These are phyloP conservation scores for Pelosia muscerda DNA, from an alignment of 2,888 invertebrate genomes.

Conservation along the genomic window DNA sequence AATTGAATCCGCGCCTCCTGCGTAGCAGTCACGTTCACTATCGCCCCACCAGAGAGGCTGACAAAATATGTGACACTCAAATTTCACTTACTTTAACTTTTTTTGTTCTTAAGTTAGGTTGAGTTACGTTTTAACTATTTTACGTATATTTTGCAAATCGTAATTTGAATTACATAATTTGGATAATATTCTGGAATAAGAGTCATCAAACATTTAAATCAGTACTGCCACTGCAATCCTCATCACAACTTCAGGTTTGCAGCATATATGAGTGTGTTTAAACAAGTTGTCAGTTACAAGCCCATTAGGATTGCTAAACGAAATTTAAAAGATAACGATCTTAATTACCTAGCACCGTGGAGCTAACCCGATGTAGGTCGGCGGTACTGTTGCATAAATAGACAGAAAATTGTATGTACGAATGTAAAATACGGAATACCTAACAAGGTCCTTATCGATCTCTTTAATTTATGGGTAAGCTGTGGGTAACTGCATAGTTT, in stretches of 20 bases:
- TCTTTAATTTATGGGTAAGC: slow-evolving; percentile 17
- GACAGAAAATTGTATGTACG: slow-evolving; percentile 40
- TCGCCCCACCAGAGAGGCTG: too few species aligned
- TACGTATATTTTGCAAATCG: too few species aligned
- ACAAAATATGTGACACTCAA: neutral
- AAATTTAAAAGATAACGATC: slow-evolving; percentile 56
- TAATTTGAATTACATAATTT: too few species aligned
- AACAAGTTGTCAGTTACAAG: slow-evolving; percentile 15
- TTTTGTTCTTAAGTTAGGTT: too few species aligned
- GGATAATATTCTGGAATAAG: too few species aligned
- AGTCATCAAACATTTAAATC: neutral
- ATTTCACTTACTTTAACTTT: neutral
- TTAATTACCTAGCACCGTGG: slow-evolving; percentile 51
- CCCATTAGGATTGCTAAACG: slow-evolving; percentile 52
- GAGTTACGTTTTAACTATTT: too few species aligned
- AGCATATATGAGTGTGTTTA: slow-evolving; percentile 1
- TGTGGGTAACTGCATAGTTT: slow-evolving; percentile 16
- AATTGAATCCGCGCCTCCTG: too few species aligned
- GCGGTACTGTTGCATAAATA: slow-evolving; percentile 42
- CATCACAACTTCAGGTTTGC: neutral
- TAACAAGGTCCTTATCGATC: slow-evolving; percentile 24
- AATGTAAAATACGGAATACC: slow-evolving; percentile 25
- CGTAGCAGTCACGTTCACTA: too few species aligned
- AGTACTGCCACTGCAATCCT: neutral
- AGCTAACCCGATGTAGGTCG: slow-evolving; percentile 54